phyloP scores from a whole-genome alignment of 2,797 vertebrate genomes.

The Sebastes kiyomatsui region DNA sequence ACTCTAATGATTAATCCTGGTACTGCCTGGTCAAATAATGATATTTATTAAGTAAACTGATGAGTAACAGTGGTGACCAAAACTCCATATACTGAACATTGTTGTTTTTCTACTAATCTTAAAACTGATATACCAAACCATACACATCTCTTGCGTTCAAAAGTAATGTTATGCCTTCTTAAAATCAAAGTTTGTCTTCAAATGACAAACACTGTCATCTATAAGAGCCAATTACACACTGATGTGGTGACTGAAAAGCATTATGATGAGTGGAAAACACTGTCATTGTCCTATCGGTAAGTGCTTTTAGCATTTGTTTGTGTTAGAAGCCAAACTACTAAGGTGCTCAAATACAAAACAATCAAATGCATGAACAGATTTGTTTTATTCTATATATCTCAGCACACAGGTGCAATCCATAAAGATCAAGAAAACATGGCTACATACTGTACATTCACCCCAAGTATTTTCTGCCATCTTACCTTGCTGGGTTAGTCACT shows the following conservation, averaged over 20 bases:
- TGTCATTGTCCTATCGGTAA: background rate
- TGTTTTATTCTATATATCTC: background rate
- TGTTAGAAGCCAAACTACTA: too few relatives aligned
- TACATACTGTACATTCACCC: background rate
- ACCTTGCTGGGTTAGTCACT: background rate
- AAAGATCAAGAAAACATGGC: too few relatives aligned
- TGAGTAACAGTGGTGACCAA: too few relatives aligned
- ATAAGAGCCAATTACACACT: too few relatives aligned
- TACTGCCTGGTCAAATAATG: too few relatives aligned
- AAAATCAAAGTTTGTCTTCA: background rate
- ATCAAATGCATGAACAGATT: background rate
- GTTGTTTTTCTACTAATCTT: background rate
- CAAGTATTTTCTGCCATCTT: background rate
- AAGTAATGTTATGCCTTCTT: background rate
- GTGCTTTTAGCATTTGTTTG: background rate
- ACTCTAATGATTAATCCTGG: too few relatives aligned
- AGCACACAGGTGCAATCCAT: background rate
- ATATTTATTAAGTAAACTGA: too few relatives aligned
- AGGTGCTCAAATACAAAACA: too few relatives aligned
- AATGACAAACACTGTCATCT: background rate
- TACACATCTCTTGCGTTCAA: background rate
- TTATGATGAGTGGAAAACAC: background rate
- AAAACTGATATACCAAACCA: background rate
- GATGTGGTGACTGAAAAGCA: background rate
- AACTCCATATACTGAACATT: too few relatives aligned